Evolutionary conservation across 2,113 vertebrate genomes (phyloP), one percentile per base, ranked within the genome.

Genomic region (Melanocharis versteri): DNA sequence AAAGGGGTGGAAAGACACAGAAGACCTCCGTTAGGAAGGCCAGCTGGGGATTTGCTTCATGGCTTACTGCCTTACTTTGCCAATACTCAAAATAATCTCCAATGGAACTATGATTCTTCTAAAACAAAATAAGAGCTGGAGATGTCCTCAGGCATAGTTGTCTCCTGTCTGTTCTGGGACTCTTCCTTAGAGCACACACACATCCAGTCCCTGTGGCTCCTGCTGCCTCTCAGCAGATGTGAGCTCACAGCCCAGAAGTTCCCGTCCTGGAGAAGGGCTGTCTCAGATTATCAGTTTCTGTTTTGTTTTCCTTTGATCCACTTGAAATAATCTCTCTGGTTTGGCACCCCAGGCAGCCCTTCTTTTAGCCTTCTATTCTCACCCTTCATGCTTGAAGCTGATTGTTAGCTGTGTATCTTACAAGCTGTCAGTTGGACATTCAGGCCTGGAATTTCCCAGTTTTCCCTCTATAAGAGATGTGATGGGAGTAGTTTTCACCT

Each of bases 331-430:
- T 95, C 89, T 94, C 57, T 83, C 70, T 31, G 1, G 0, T 48
- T 82, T 79, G 65, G 65, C 66, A 92, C 78, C 40, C 47, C 60
- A 45, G 69, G 42, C 73, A 78, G 65, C 64, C 56, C 50, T 85
- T 53, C 64, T 87, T 93, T 92, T 20, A 91, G 78, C 75, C 70
- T 79, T 68, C 88, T 85, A 53, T 93, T 83, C 77, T 91, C 77
- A 89, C 77, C 50, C 89, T 58, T 83, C 51, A 71, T 60, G 40
- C 57, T 26, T 64, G 28, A 62, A 66, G 77, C 68, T 72, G 81
- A 75, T 58, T 58, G 77, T 23, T 57, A 66, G 45, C 60, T 0
- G 0, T 56, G 60, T 78, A 58, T 81, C 27, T 54, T 21, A 75
- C 30, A 30, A 73, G 85, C 75, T 93, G 88, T 85, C 85, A 92